These are phyloP conservation scores for Rhipidura dahli DNA, from an alignment of 2,113 vertebrate genomes.

Conservation along the genomic window DNA sequence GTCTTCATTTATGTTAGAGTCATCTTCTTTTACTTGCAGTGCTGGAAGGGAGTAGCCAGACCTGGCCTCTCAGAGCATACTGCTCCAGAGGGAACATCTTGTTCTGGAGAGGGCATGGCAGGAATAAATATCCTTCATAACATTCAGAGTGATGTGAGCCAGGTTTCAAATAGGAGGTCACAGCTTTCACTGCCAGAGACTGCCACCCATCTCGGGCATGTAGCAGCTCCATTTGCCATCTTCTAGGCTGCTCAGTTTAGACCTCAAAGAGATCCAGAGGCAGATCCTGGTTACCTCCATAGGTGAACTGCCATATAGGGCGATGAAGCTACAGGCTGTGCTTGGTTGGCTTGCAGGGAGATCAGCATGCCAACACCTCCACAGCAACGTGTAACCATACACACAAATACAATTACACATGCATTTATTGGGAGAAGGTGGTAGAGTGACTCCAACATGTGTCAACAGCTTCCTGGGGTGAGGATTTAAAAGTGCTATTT, in stretches of 20 bases:
- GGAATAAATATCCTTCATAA: not conserved
- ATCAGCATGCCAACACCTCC: conserved; percentile 10
- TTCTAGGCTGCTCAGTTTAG: not conserved
- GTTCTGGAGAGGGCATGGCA: not conserved
- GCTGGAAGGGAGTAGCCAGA: not conserved
- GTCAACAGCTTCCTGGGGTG: not conserved
- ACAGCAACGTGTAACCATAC: conserved; percentile 14
- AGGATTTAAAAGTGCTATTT: conserved; percentile 9
- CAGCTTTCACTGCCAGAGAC: not conserved
- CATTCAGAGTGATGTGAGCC: not conserved
- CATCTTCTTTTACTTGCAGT: not conserved
- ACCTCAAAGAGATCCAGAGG: not conserved
- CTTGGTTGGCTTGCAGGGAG: not conserved
- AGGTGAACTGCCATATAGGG: conserved; percentile 19
- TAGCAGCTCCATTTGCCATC: not conserved
- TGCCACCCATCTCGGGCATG: not conserved
- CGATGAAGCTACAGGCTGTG: not conserved
- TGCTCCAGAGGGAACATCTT: not conserved
- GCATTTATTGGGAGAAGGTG: not conserved
- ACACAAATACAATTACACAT: conserved; percentile 17
- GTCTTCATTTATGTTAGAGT: not conserved
- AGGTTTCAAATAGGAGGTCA: not conserved
- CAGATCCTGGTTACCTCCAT: not conserved
- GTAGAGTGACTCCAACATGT: not conserved
- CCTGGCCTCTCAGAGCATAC: not conserved